phyloP scores from a whole-genome alignment of 2,113 vertebrate species.

The Cnemophilus loriae region DNA sequence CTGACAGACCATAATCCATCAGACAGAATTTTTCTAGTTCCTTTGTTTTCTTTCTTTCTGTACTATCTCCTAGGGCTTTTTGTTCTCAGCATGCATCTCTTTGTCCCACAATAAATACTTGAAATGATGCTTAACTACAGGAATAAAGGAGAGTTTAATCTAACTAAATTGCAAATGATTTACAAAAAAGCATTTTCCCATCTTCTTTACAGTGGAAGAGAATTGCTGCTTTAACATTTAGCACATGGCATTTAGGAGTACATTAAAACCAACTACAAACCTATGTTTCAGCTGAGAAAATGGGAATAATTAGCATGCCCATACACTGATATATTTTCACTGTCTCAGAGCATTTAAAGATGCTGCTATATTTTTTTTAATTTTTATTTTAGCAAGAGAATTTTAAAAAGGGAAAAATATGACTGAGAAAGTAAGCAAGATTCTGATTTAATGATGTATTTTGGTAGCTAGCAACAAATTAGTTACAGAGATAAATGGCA shows the following conservation, averaged over 20 bases:
- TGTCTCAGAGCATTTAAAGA: neutral
- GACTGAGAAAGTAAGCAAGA: neutral
- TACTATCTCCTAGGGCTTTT: neutral
- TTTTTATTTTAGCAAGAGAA: neutral
- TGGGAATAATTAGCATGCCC: neutral
- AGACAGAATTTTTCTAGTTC: neutral
- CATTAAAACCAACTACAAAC: neutral
- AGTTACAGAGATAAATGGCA: neutral
- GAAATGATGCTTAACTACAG: neutral
- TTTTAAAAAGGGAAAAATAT: neutral
- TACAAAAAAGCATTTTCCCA: neutral
- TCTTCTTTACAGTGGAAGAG: neutral
- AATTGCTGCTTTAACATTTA: slow-evolving; percentile 1
- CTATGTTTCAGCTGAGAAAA: neutral
- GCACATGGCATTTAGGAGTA: neutral
- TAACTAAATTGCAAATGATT: slow-evolving; percentile 21
- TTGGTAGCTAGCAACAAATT: neutral
- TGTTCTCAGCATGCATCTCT: neutral
- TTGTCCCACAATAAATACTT: neutral
- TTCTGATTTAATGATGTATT: neutral
- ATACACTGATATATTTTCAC: neutral
- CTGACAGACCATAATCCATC: neutral
- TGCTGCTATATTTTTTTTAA: neutral
- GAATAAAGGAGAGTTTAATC: neutral
- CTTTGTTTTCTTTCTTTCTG: neutral